phyloP scores from a whole-genome alignment of 53 echinoderm and acorn worm species.

The Stichopus horrens region DNA sequence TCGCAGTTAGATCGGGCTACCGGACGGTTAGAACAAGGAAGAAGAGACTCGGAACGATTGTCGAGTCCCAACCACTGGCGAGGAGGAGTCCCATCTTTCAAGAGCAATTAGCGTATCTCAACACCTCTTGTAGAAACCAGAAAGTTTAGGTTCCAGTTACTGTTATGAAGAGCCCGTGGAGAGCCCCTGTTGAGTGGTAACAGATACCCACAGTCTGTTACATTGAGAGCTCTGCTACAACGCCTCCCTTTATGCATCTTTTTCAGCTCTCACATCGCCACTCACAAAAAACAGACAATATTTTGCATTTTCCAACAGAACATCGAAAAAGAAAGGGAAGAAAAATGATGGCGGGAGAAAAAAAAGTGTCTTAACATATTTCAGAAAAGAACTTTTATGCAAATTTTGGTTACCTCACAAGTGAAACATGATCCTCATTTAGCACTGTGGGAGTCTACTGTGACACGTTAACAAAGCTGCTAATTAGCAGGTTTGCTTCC shows the following conservation, averaged over 20 bases:
- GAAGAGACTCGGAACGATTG: slow-evolving; percentile 14
- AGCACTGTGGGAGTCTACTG: slow-evolving; percentile 1
- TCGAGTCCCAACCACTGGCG: slow-evolving; percentile 32
- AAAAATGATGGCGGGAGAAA: neutral
- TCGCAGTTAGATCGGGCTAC: slow-evolving; percentile 28
- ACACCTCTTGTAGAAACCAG: slow-evolving; percentile 29
- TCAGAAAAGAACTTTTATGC: slow-evolving; percentile 13
- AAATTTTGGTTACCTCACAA: slow-evolving; percentile 33
- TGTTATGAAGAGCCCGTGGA: slow-evolving; percentile 43
- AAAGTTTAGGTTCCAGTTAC: slow-evolving; percentile 40
- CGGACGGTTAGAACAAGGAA: neutral
- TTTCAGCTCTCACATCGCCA: slow-evolving; percentile 9
- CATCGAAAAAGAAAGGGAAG: neutral
- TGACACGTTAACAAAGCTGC: slow-evolving; percentile 35
- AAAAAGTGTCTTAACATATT: slow-evolving; percentile 38
- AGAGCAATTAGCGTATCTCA: slow-evolving; percentile 41
- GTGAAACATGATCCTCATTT: slow-evolving; percentile 27
- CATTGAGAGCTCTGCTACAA: slow-evolving; percentile 25
- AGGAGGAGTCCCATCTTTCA: slow-evolving; percentile 36
- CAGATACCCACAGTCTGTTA: slow-evolving; percentile 32
- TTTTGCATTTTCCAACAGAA: slow-evolving; percentile 4
- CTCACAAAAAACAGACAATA: slow-evolving; percentile 18
- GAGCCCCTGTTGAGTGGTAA: slow-evolving; percentile 41
- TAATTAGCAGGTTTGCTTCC: slow-evolving; percentile 26
- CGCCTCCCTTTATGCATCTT: slow-evolving; percentile 39